A percentile compares a stretch with the other conserved stretches of the same genome.
Evolutionary conservation across 2,888 invertebrate species (phyloP).

Genomic region (Xanthia icteritia): DNA sequence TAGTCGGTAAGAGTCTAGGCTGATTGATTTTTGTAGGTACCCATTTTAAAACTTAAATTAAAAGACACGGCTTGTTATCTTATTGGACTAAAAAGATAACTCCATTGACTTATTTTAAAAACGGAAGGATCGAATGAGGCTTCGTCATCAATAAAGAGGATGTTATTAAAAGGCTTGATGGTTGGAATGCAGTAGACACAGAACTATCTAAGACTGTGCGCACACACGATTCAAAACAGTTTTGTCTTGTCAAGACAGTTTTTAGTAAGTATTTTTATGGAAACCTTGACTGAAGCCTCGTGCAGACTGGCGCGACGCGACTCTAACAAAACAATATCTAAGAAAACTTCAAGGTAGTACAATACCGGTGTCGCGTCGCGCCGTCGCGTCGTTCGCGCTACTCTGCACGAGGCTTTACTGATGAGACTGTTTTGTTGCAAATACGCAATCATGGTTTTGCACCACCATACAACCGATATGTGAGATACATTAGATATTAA

Average conservation of each 20-base stretch:
- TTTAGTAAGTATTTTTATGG: not conserved
- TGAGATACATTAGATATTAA: no score
- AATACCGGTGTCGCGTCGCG: no score
- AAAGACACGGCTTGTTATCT: not conserved
- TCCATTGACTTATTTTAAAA: not conserved
- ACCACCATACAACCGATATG: not conserved
- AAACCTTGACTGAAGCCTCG: not conserved
- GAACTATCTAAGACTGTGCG: constrained; percentile 23
- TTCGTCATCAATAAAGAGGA: not conserved
- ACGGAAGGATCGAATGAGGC: not conserved
- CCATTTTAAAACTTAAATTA: not conserved
- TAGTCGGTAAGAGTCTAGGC: no score
- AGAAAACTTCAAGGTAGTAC: no score
- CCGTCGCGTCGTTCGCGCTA: no score
- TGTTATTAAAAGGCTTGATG: constrained; percentile 18
- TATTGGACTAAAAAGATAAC: not conserved
- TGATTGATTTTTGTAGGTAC: not conserved
- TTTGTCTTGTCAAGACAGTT: not conserved
- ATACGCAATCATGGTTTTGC: not conserved
- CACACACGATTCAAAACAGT: not conserved
- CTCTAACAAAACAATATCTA: no score
- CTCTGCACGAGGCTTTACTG: no score
- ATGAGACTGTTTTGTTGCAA: not conserved
- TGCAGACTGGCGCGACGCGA: no score
- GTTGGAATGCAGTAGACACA: constrained; percentile 38